phyloP scores from a whole-genome alignment of 2,888 invertebrate species.

The Ochlodes sylvanus region DNA sequence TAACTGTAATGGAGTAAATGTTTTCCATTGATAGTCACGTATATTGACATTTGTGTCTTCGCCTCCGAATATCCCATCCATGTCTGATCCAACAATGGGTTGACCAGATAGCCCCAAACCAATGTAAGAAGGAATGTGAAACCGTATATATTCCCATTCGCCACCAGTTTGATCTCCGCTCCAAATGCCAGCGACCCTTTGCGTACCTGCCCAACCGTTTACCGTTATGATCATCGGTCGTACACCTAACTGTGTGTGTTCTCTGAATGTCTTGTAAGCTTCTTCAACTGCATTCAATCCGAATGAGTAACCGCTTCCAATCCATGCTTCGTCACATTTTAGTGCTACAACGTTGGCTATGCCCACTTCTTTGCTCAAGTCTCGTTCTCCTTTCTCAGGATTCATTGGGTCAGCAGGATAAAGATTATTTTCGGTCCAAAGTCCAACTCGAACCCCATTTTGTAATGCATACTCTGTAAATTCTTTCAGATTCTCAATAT shows the following conservation, averaged over 20 bases:
- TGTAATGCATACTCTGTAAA: slow-evolving; percentile 66
- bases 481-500: slow-evolving; percentile 68
- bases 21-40: slow-evolving; percentile 78
- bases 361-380: slow-evolving; percentile 68
- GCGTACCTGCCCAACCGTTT: slow-evolving; percentile 79
- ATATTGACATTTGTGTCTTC: slow-evolving; percentile 65
- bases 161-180: slow-evolving; percentile 78
- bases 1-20: slow-evolving; percentile 76
- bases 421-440: slow-evolving; percentile 77
- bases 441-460: slow-evolving; percentile 70
- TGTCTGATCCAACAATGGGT: slow-evolving; percentile 74
- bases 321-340: slow-evolving; percentile 80
- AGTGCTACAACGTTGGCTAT: slow-evolving; percentile 70
- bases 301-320: slow-evolving; percentile 74
- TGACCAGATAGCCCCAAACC: slow-evolving; percentile 75
- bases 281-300: slow-evolving; percentile 71
- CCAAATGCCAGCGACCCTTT: slow-evolving; percentile 75
- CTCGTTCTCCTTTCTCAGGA: slow-evolving; percentile 77
- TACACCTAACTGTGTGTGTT: slow-evolving; percentile 52
- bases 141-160: slow-evolving; percentile 77
- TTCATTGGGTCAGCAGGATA: slow-evolving; percentile 67
- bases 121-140: slow-evolving; percentile 77
- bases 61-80: slow-evolving; percentile 77
- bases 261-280: slow-evolving; percentile 63
- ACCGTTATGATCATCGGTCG: slow-evolving; percentile 75